Percentiles rank a stretch among this genome's conserved stretches.
Evolutionary conservation across 1,140 invertebrate species (phyloP).

Genomic region (Subanguina moxae): DNA sequence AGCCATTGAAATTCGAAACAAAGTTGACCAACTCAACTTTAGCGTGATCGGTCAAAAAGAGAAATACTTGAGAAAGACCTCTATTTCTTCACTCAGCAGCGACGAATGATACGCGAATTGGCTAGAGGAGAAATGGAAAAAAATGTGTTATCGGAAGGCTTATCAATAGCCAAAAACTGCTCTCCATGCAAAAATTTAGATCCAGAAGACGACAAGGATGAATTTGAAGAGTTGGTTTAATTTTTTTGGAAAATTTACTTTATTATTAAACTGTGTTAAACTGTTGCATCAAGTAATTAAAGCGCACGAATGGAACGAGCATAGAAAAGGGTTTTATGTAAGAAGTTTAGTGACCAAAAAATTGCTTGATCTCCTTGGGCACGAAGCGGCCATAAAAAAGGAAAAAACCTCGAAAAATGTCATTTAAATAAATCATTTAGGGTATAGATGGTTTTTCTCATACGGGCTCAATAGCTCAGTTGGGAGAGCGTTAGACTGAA

Average conservation of each 20-base stretch:
- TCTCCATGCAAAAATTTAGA: not conserved
- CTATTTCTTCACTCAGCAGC: slow-evolving; percentile 7
- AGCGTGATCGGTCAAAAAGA: not conserved
- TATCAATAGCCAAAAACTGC: not conserved
- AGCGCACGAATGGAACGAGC: too few species aligned
- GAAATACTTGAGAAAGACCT: slow-evolving; percentile 14
- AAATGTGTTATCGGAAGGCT: not conserved
- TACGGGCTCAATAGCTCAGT: slow-evolving; percentile 51
- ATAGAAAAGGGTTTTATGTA: too few species aligned
- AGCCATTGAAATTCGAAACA: not conserved
- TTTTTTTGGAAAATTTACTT: too few species aligned
- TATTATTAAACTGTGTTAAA: too few species aligned
- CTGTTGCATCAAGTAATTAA: too few species aligned
- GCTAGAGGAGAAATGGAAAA: not conserved
- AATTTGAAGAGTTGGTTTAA: not conserved
- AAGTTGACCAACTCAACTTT: not conserved
- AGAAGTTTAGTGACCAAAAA: too few species aligned
- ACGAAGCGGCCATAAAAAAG: too few species aligned
- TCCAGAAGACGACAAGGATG: not conserved
- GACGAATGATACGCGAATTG: slow-evolving; percentile 5
- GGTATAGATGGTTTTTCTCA: too few species aligned
- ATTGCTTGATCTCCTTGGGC: too few species aligned
- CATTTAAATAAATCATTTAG: too few species aligned
- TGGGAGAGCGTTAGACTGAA: slow-evolving; percentile 64
- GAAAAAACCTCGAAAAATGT: too few species aligned